Conservation (phyloP, 1,140 invertebrate genomes). For the Drosophila arawakana region DNA sequence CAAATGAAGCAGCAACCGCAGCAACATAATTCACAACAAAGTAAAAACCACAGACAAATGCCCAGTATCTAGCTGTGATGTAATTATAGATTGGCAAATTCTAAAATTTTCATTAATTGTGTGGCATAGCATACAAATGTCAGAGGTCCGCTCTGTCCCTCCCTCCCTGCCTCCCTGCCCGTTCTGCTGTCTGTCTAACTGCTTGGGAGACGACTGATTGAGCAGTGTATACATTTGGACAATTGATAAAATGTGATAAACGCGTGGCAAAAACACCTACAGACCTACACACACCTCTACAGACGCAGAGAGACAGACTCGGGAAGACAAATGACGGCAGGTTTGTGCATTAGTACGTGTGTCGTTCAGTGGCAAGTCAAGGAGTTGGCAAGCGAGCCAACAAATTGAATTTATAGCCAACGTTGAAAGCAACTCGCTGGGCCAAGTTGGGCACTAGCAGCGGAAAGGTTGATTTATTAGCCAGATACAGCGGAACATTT, state of each 20-base stretch:
- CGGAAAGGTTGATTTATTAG: conserved; percentile 67
- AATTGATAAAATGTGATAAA: conserved; percentile 83
- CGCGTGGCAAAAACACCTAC: conserved; percentile 32
- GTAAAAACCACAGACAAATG: conserved; percentile 22
- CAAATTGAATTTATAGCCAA: conserved; percentile 80
- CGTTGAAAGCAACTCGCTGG: conserved; percentile 47
- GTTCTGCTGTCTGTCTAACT: conserved; percentile 3
- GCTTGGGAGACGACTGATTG: conserved; percentile 64
- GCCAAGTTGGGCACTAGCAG: conserved; percentile 36
- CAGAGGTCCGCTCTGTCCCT: conserved; percentile 6
- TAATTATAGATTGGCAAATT: conserved; percentile 84
- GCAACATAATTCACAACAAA: conserved; percentile 66
- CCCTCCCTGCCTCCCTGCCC: background rate
- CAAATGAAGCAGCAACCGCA: conserved; percentile 80
- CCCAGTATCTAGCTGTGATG: conserved; percentile 42
- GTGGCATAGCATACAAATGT: conserved; percentile 57
- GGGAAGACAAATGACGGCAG: conserved; percentile 75
- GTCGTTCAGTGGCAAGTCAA: conserved; percentile 32
- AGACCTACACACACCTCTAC: background rate
- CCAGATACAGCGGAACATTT: conserved; percentile 68
- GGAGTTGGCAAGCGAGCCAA: conserved; percentile 57
- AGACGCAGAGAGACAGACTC: conserved; percentile 26
- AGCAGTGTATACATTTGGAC: conserved; percentile 74
- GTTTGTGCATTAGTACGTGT: conserved; percentile 72
- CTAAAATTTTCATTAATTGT: conserved; percentile 83